Base-by-base conservation (phyloP, 2,888 invertebrate genomes). In the Synergus gifuensis region DNA sequence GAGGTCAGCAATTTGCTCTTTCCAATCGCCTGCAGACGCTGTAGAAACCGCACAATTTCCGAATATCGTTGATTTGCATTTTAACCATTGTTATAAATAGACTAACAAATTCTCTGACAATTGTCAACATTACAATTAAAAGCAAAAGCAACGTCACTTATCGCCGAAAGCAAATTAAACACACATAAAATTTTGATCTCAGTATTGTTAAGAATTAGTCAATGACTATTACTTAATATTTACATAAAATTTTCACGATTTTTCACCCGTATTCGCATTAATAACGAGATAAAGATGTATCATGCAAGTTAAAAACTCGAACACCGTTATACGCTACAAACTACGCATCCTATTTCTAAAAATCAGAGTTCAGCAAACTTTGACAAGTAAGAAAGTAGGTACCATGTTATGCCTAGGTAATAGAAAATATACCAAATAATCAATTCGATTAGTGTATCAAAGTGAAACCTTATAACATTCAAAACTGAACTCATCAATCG, bases 381-480 rank as follows among this genome's bases (percentile, higher is more conserved):
- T 92, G 92, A 92, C 91, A 91, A 92, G 91, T 89, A 89, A 90
- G 87, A 89, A 89, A 91, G 92, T 91, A 91, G 92, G 92, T 91
- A 91, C 90, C 90, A 90, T 89, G 84, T 88, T 87, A 87, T 82
- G 77, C 77, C 76, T 85, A 79, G 84, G 77, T 84, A 78, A 84
- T 44, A 79, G 82, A 83, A 78, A 83, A 82, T 85, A 76, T 82
- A 80, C 83, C 22, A 73, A 73, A n/a, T 81, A 40, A 82, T 79
- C 58, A 77, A 86, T 78, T 80, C 81, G 76, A 88, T 88, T 88
- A 87, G 84, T 86, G 78, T 76, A 81, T 67, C 83, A 46, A 73
- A 83, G 81, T 67, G 12, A 76, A 78, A 63, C 78, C 76, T 79
- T 49, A 79, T 76, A 64, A 80, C 78, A 66, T 67, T 78, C 36